Base-by-base conservation (phyloP, 2,797 vertebrate species). In the Yasuhikotakia modesta region DNA sequence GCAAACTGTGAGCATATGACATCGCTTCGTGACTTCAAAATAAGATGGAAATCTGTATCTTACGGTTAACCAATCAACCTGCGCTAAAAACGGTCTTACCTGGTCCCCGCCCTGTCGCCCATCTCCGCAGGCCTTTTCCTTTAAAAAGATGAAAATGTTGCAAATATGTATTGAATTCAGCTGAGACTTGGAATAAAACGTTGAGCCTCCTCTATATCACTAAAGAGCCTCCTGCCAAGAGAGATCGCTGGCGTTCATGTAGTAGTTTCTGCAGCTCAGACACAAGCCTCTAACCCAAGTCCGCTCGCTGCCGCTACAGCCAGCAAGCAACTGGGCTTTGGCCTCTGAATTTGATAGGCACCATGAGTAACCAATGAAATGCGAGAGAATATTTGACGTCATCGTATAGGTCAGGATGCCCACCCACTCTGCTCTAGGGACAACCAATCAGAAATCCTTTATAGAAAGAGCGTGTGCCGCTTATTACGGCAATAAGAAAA, bases 41-140 rank as follows among this genome's bases (percentile, higher is more conserved):
- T 45, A 52, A 81, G 10, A 64, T 48, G 21, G 10, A 69, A 79
- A 55, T 76, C 63, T 46, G 24, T n/a, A 53, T 6, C 43, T 5
- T 24, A 60, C 66, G 46, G 32, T 61, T 30, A 43, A 53, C 2
- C 66, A 32, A 55, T 69, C 32, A 78, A 80, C 76, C 80, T 53
- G 60, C 17, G 48, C 60, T 22, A 24, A 70, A 78, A 61, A 67
- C 32, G 17, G 55, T 50, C 83, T 86, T 83, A 88, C 87, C 87
- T 88, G 82, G 87, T 88, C 81, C 87, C 87, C 81, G 87, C 87
- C 84, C 87, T 88, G 79, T 88, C 87, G 61, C 85, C 87, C 87
- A 88, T 88, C 85, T 87, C 85, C 76, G 35, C 73, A 85, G 82
- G 83, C 78, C 74, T 80, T 79, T 84, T 67, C 50, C 73, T 81